Percentiles rank a stretch among this genome's conserved stretches.
Conservation (phyloP, 2,113 vertebrate species). For the Siphamia tubifer region DNA sequence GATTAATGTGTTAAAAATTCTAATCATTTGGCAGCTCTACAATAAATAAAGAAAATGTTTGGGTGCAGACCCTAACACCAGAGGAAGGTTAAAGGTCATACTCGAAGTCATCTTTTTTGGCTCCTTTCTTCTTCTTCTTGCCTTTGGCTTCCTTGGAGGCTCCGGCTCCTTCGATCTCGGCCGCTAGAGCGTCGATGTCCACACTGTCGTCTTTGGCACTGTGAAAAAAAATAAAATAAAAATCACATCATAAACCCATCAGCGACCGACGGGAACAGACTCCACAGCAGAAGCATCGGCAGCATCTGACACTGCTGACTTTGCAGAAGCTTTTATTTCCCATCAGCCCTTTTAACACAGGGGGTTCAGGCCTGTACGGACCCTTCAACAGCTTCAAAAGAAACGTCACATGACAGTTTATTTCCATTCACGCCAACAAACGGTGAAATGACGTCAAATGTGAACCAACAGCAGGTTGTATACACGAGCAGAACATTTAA, state of each 20-base stretch:
- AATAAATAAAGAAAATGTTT: neutral
- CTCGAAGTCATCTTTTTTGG: conserved; percentile 93
- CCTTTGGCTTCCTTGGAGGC: conserved; percentile 91
- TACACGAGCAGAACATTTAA: too few species aligned
- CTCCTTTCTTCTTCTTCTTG: conserved; percentile 91
- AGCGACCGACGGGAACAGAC: neutral
- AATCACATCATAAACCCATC: neutral
- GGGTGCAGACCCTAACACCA: too few species aligned
- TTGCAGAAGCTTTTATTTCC: conserved; percentile 7
- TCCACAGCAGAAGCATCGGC: neutral
- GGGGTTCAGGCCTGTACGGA: neutral
- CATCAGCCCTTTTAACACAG: neutral
- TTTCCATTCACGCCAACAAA: too few species aligned
- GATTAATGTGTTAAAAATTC: too few species aligned
- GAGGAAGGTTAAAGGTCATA: conserved; percentile 68
- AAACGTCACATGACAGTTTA: too few species aligned
- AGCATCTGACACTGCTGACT: conserved; percentile 36
- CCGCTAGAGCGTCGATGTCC: conserved; percentile 95
- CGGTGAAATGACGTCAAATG: too few species aligned
- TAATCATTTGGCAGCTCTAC: too few species aligned
- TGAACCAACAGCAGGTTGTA: too few species aligned
- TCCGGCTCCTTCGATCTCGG: conserved; percentile 96
- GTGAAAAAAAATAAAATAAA: conserved; percentile 4
- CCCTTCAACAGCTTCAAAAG: neutral
- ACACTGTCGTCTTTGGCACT: conserved; percentile 91